Percentiles rank a stretch among this genome's conserved stretches.
Evolutionary conservation across 2,797 vertebrate species (phyloP).

Genomic region (Denticeps clupeoides): DNA sequence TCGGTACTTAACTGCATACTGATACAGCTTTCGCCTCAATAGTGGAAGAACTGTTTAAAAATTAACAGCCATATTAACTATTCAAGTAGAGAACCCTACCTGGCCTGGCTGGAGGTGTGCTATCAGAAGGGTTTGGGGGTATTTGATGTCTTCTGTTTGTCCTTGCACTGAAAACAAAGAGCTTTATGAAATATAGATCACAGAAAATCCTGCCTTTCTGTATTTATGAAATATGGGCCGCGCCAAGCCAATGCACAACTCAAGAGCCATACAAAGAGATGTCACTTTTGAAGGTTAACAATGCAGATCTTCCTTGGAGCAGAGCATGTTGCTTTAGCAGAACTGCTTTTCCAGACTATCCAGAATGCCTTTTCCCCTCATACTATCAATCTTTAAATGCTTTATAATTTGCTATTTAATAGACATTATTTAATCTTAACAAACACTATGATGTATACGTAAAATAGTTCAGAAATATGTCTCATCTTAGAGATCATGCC

Average conservation of each 20-base stretch:
- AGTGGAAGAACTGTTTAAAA: background rate
- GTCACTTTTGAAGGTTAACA: too few relatives aligned
- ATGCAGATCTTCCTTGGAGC: too few relatives aligned
- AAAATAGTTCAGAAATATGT: too few relatives aligned
- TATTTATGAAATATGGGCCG: background rate
- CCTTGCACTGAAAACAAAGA: background rate
- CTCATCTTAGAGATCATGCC: too few relatives aligned
- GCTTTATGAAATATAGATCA: slow-evolving; percentile 1
- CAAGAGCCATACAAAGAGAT: too few relatives aligned
- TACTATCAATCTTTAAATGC: too few relatives aligned
- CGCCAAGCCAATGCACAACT: background rate
- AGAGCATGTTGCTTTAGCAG: too few relatives aligned
- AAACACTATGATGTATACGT: too few relatives aligned
- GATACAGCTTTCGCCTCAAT: background rate
- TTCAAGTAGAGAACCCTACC: background rate
- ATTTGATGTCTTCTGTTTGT: background rate
- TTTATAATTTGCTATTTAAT: too few relatives aligned
- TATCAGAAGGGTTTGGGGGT: background rate
- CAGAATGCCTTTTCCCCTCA: too few relatives aligned
- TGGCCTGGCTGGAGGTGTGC: background rate
- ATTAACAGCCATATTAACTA: background rate
- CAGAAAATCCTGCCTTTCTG: background rate
- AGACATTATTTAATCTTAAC: too few relatives aligned
- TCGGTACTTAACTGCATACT: background rate
- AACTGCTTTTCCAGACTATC: too few relatives aligned